Percentiles rank a stretch among this genome's conserved stretches.
These are phyloP conservation scores for Amphipoea oculea DNA, from an alignment of 2,888 invertebrate species.

Conservation along the genomic window DNA sequence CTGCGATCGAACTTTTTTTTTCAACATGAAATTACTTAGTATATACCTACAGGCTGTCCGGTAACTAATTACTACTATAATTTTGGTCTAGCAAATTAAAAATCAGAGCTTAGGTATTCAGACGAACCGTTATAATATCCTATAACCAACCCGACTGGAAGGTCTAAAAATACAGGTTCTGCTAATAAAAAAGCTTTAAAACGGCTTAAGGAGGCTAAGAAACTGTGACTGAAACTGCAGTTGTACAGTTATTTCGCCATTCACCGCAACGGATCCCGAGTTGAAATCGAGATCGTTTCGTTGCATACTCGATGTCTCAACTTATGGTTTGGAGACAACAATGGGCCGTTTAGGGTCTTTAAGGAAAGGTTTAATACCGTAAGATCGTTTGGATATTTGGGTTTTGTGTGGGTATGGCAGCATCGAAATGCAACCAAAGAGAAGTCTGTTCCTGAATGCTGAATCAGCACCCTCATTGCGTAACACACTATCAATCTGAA, in stretches of 20 bases:
- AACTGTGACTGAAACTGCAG: slow-evolving; percentile 44
- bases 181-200: slow-evolving; percentile 49
- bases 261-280: slow-evolving; percentile 25
- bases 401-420: neutral
- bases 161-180: slow-evolving; percentile 31
- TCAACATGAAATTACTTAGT: too few relatives aligned
- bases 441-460: neutral
- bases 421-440: neutral
- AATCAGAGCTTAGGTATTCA: neutral
- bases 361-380: slow-evolving; percentile 4
- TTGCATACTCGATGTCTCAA: slow-evolving; percentile 31
- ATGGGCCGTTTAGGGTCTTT: slow-evolving; percentile 26
- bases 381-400: slow-evolving; percentile 3
- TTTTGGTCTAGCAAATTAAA: neutral
- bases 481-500: too few relatives aligned
- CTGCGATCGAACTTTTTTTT: too few relatives aligned
- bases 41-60: too few relatives aligned
- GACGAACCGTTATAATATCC: neutral
- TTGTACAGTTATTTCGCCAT: slow-evolving; percentile 43
- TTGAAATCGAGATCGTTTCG: slow-evolving; percentile 24
- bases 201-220: slow-evolving; percentile 39
- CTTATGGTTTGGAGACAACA: slow-evolving; percentile 49
- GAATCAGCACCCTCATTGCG: neutral
- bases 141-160: slow-evolving; percentile 4
- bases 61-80: too few relatives aligned